Conservation (phyloP, 2,888 invertebrate genomes). For the Cryptosula pallasiana region DNA sequence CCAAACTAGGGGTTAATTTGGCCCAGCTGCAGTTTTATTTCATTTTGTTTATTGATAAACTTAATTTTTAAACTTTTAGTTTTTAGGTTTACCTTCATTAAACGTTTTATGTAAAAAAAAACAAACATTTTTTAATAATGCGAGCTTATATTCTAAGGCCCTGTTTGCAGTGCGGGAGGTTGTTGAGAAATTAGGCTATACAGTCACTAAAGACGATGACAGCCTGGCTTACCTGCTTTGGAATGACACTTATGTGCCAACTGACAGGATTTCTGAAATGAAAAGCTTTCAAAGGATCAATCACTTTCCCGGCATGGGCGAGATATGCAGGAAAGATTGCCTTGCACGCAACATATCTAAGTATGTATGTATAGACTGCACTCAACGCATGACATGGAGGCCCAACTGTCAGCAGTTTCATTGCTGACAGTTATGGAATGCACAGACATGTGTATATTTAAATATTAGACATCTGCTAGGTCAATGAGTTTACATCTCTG, state of each 20-base stretch:
- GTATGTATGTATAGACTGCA: slow-evolving; percentile 33
- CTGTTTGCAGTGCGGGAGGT: slow-evolving; percentile 45
- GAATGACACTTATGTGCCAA: slow-evolving; percentile 51
- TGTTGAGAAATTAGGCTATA: slow-evolving; percentile 43
- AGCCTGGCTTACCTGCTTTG: slow-evolving; percentile 50
- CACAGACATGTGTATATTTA: neutral
- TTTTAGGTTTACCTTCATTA: no score
- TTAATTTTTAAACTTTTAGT: no score
- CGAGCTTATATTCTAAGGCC: no score
- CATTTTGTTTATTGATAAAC: no score
- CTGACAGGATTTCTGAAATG: slow-evolving; percentile 48
- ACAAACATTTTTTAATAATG: no score
- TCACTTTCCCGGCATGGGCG: slow-evolving; percentile 54
- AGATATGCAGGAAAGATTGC: slow-evolving; percentile 51
- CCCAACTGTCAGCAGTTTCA: neutral
- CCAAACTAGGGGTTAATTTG: no score
- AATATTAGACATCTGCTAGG: neutral
- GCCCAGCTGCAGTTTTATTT: no score
- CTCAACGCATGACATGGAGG: no score
- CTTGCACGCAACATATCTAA: slow-evolving; percentile 51
- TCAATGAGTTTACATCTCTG: neutral
- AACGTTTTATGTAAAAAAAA: no score
- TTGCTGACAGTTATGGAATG: neutral
- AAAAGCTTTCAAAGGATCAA: slow-evolving; percentile 52
- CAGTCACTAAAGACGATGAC: slow-evolving; percentile 45